Evolutionary conservation across 2,888 invertebrate genomes (phyloP).

Genomic region (Plagodis dolabraria): DNA sequence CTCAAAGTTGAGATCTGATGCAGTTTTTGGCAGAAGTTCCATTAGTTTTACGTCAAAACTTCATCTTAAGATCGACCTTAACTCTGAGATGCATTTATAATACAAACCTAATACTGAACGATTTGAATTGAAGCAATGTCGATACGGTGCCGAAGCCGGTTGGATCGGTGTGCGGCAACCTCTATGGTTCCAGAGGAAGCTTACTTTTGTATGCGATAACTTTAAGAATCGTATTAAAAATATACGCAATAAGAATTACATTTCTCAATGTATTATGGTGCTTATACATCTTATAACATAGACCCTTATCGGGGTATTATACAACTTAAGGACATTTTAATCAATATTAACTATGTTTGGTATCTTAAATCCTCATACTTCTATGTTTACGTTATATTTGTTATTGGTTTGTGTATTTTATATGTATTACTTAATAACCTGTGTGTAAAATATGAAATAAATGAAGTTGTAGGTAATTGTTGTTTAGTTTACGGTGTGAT

Average conservation of each 20-base stretch:
- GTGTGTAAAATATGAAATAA: slow-evolving; percentile 37
- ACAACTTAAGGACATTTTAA: slow-evolving; percentile 2
- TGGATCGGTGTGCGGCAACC: too few species aligned
- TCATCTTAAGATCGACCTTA: too few species aligned
- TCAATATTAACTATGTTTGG: slow-evolving; percentile 17
- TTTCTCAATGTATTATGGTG: slow-evolving; percentile 13
- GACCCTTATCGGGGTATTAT: slow-evolving; percentile 5
- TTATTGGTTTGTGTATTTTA: slow-evolving; percentile 39
- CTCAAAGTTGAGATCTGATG: too few species aligned
- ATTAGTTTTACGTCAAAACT: too few species aligned
- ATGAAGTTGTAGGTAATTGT: slow-evolving; percentile 33
- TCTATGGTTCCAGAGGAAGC: not conserved
- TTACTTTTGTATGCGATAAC: too few species aligned
- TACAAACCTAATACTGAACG: too few species aligned
- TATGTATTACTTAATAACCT: slow-evolving; percentile 37
- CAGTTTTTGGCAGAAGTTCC: too few species aligned
- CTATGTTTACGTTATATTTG: slow-evolving; percentile 30
- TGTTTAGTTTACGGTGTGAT: slow-evolving; percentile 7
- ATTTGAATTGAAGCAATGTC: too few species aligned
- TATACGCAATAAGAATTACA: not conserved
- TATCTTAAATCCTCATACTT: slow-evolving; percentile 10
- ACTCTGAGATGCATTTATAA: too few species aligned
- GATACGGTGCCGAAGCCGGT: too few species aligned
- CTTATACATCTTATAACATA: slow-evolving; percentile 15
- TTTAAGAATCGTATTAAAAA: too few species aligned